Evolutionary conservation across 2,113 vertebrate genomes (phyloP), one percentile per base, ranked within the genome.

Genomic region (Sitta europaea): DNA sequence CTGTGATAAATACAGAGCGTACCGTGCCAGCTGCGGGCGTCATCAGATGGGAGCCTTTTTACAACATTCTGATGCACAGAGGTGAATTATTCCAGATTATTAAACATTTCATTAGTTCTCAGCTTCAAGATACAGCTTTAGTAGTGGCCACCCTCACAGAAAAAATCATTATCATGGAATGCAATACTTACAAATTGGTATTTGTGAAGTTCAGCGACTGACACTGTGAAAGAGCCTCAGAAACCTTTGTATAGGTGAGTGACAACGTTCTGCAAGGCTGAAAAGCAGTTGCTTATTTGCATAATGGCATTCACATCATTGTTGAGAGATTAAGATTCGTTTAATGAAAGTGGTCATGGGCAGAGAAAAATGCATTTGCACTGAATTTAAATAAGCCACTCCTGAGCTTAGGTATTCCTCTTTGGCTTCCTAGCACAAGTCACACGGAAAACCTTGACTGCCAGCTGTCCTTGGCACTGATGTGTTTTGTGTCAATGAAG

Each of bases 31-130:
- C 55, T 83, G 77, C 31, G 14, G 61, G 33, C 11, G 0, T 88
- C 88, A 95, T 96, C 88, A 77, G 59, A 90, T 86, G 58, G n/a
- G 59, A 96, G 45, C 53, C 43, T 93, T 93, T 95, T 92, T 90
- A 77, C 90, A 81, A 45, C 75, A 73, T 92, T 84, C 78, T 94
- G 75, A 45, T 94, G 79, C 57, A 80, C 0, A 0, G 82, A 86
- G 85, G 93, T 90, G 75, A 94, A 93, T 94, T 93, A 88, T 86
- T 93, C 63, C 20, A 29, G 86, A 90, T 86, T 92, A 90, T 92
- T 80, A 96, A 92, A 42, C 59, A 71, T 95, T 92, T 92, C 31
- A 71, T 95, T 92, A 81, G 28, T 74, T 96, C 68, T 93, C 72
- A 77, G n/a, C 78, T 63, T 92, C 2, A 3, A 92, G 67, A 79